These are phyloP conservation scores for Rhinolophus ferrumequinum DNA, from an alignment of 2,113 vertebrate genomes.

Conservation along the genomic window DNA sequence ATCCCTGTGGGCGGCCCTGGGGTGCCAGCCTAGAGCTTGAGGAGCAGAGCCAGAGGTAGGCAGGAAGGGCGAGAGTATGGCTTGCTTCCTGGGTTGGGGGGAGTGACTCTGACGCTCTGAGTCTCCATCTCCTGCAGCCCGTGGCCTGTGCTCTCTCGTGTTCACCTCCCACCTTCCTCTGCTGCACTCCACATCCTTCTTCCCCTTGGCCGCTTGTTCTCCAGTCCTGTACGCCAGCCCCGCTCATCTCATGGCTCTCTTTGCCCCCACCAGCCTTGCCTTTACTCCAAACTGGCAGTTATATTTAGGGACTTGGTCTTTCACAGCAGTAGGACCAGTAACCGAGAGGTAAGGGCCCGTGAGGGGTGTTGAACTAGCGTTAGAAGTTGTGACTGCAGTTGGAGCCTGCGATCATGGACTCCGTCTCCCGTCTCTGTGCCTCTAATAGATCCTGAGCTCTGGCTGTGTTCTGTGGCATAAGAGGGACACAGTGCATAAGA, in stretches of 20 bases:
- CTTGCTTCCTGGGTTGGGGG: neutral
- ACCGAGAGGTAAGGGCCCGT: constrained; percentile 87
- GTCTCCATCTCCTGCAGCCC: neutral
- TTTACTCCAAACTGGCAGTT: constrained; percentile 91
- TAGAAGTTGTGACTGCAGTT: constrained; percentile 53
- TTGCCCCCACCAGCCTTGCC: constrained; percentile 86
- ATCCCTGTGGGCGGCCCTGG: neutral
- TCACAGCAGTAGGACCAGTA: constrained; percentile 82
- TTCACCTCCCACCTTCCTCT: neutral
- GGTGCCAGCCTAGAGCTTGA: neutral
- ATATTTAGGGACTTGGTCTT: constrained; percentile 88
- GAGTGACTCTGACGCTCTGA: neutral
- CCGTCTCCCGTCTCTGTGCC: neutral
- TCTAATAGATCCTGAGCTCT: neutral
- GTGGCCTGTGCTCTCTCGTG: neutral
- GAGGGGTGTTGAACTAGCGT: constrained; percentile 8
- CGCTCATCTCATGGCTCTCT: constrained; percentile 71
- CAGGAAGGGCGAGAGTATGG: neutral
- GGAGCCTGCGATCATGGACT: neutral
- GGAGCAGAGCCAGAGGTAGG: neutral
- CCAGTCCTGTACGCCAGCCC: constrained; percentile 33
- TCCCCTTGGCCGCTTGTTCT: rapidly evolving
- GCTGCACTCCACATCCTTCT: too few relatives aligned
- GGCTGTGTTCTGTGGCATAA: neutral
- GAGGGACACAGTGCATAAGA: neutral